Percentiles rank a stretch among this genome's conserved stretches.
phyloP scores from a whole-genome alignment of 1,140 invertebrate genomes.

The Drosophila sucinea region DNA sequence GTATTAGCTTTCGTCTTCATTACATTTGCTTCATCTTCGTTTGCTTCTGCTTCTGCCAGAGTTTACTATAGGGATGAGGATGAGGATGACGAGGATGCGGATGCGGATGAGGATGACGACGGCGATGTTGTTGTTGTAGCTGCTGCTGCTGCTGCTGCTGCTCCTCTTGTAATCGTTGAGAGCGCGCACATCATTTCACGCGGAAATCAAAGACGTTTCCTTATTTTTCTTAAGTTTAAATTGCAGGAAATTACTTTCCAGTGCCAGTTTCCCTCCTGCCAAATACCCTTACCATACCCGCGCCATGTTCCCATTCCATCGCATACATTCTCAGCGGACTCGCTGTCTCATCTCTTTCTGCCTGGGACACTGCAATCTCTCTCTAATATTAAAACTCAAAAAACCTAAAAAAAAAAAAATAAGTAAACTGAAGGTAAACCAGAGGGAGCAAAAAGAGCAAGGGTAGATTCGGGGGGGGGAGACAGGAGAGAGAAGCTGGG shows the following conservation, averaged over 20 bases:
- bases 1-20: conserved; percentile 72
- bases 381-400: conserved; percentile 73
- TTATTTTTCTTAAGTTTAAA: conserved; percentile 82
- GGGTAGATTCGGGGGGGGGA: background rate
- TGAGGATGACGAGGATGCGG: background rate
- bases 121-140: conserved; percentile 10
- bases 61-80: background rate
- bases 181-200: conserved; percentile 67
- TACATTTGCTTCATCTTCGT: conserved; percentile 26
- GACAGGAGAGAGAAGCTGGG: background rate
- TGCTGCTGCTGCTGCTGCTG: conserved; percentile 14
- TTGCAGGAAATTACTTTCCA: conserved; percentile 81
- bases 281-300: background rate
- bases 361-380: conserved; percentile 45
- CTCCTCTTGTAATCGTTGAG: conserved; percentile 23
- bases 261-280: conserved; percentile 33
- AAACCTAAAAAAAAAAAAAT: conserved; percentile 1
- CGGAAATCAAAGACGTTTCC: conserved; percentile 82
- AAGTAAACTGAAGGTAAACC: background rate
- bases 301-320: background rate
- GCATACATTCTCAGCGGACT: background rate
- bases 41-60: background rate
- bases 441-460: background rate
- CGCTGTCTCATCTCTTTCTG: conserved; percentile 40
- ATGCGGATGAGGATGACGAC: background rate